Evolutionary conservation across 2,113 vertebrate genomes (phyloP).

Genomic region (Cervus canadensis): DNA sequence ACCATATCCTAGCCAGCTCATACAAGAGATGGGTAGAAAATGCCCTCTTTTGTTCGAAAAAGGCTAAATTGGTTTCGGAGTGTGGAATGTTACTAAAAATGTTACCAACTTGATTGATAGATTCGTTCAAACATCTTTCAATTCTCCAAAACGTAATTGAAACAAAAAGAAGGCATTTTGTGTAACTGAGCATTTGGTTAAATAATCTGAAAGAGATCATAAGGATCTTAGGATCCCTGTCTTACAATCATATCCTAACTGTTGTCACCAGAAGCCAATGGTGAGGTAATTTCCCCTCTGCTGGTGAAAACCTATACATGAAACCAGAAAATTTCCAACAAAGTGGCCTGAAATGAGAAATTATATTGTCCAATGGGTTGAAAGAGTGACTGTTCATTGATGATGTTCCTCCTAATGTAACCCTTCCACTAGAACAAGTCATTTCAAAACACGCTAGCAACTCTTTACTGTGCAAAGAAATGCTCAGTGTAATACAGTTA

Average conservation of each 20-base stretch:
- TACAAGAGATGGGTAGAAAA: conserved; percentile 32
- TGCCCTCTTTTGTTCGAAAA: conserved; percentile 27
- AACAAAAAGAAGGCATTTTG: conserved; percentile 35
- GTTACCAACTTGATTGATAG: neutral
- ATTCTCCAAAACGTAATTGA: neutral
- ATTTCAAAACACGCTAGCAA: conserved; percentile 17
- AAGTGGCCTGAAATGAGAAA: neutral
- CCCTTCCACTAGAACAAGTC: neutral
- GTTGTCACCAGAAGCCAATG: neutral
- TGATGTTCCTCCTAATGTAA: neutral
- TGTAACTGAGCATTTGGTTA: neutral
- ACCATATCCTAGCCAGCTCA: conserved; percentile 1
- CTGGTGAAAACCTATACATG: neutral
- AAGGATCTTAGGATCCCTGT: neutral
- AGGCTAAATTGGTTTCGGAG: neutral
- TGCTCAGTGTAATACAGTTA: neutral
- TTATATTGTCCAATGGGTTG: neutral
- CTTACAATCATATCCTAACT: neutral
- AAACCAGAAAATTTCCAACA: neutral
- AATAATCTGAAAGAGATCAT: neutral
- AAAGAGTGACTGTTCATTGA: neutral
- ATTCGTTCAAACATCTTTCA: conserved; percentile 33
- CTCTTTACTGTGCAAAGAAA: conserved; percentile 21
- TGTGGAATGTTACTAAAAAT: conserved; percentile 65
- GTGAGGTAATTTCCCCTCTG: neutral